phyloP scores from a whole-genome alignment of 2,113 vertebrate genomes.

The Chiloscyllium plagiosum region DNA sequence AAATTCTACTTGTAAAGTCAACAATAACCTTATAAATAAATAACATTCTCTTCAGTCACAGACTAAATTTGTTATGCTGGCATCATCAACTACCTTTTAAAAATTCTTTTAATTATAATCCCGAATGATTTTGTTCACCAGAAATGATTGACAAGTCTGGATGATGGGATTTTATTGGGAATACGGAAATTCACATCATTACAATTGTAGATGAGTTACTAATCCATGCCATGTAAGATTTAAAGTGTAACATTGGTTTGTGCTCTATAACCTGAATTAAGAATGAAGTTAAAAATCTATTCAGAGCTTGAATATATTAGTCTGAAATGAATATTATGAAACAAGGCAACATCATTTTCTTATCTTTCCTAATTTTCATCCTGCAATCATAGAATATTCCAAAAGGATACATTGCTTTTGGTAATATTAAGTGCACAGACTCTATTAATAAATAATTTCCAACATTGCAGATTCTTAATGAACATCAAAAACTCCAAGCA shows the following conservation, averaged over 20 bases:
- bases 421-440: slow-evolving; percentile 6
- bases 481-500: background rate
- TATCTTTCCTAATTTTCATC: background rate
- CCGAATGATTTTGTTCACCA: background rate
- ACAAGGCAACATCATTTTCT: background rate
- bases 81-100: background rate
- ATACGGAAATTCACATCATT: background rate
- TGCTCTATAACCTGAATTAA: background rate
- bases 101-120: slow-evolving; percentile 18
- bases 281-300: slow-evolving; percentile 11
- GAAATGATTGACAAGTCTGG: slow-evolving; percentile 20
- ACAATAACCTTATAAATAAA: background rate
- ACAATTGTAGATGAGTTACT: slow-evolving; percentile 13
- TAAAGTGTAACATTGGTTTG: background rate
- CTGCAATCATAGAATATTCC: background rate
- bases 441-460: slow-evolving; percentile 30
- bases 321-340: slow-evolving; percentile 2
- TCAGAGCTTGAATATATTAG: background rate
- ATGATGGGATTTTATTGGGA: background rate
- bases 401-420: background rate
- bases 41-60: background rate
- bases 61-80: background rate
- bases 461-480: slow-evolving; percentile 23
- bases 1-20: background rate
- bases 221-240: background rate